Conservation (phyloP, 1,140 invertebrate species). For the Rhopalosiphum padi region DNA sequence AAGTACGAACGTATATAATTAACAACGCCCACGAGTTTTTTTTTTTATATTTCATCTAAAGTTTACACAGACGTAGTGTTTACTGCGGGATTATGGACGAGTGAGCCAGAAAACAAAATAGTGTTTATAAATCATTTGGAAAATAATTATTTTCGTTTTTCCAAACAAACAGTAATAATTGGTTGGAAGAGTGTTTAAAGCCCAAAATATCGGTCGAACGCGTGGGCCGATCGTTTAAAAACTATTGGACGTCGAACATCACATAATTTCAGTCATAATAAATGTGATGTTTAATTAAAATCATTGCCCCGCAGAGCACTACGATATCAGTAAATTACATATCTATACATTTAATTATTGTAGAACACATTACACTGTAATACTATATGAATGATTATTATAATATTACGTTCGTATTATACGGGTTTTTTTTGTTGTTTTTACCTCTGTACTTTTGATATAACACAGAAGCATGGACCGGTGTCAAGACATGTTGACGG, state of each 20-base stretch:
- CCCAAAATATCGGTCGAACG: background rate
- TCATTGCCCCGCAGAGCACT: background rate
- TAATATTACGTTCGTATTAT: background rate
- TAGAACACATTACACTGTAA: background rate
- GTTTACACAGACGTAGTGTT: slow-evolving; percentile 15
- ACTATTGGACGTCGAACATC: background rate
- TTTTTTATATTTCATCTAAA: background rate
- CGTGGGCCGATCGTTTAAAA: background rate
- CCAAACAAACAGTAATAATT: slow-evolving; percentile 27
- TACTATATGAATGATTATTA: background rate
- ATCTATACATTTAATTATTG: background rate
- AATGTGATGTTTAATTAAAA: background rate
- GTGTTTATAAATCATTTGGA: slow-evolving; percentile 34
- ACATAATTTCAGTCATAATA: background rate
- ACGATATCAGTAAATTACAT: background rate
- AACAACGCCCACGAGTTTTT: background rate
- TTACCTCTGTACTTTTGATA: slow-evolving; percentile 57
- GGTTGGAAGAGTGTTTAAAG: background rate
- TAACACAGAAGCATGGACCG: slow-evolving; percentile 58
- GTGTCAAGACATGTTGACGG: slow-evolving; percentile 53
- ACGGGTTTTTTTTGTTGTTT: background rate
- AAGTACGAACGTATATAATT: background rate
- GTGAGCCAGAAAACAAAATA: slow-evolving; percentile 17
- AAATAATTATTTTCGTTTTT: slow-evolving; percentile 36
- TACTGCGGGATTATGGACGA: background rate